phyloP scores from a whole-genome alignment of 1,140 invertebrate species.

The Olivierus martensii region DNA sequence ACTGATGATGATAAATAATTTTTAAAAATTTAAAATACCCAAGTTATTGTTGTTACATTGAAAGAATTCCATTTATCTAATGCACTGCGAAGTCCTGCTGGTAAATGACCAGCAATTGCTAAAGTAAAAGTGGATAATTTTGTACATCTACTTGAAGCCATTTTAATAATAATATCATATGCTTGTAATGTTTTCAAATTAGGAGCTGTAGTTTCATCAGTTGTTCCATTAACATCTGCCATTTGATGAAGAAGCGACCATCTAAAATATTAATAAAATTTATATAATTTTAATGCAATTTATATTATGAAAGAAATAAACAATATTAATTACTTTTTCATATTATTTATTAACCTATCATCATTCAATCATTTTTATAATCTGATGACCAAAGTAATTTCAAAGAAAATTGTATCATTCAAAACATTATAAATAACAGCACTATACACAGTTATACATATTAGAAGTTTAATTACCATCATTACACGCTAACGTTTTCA shows the following conservation, averaged over 20 bases:
- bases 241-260: constrained; percentile 16
- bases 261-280: constrained; percentile 16
- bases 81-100: constrained; percentile 39
- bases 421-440: too few species aligned
- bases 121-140: constrained; percentile 37
- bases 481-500: too few species aligned
- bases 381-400: too few species aligned
- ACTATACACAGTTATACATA: too few species aligned
- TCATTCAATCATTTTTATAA: too few species aligned
- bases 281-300: neutral
- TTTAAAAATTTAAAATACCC: constrained; percentile 23
- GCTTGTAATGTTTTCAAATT: constrained; percentile 12
- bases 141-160: constrained; percentile 40
- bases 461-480: too few species aligned
- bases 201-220: constrained; percentile 5
- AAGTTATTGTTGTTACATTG: constrained; percentile 29
- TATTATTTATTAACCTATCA: too few species aligned
- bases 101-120: constrained; percentile 41
- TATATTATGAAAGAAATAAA: neutral
- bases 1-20: neutral
- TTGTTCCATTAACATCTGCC: constrained; percentile 5
- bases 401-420: too few species aligned
- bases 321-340: too few species aligned
- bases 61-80: constrained; percentile 49
- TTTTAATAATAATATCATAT: constrained; percentile 35